A percentile compares a stretch with the other conserved stretches of the same genome.
Conservation (phyloP, 1,140 invertebrate genomes). For the Liolophura sinensis region DNA sequence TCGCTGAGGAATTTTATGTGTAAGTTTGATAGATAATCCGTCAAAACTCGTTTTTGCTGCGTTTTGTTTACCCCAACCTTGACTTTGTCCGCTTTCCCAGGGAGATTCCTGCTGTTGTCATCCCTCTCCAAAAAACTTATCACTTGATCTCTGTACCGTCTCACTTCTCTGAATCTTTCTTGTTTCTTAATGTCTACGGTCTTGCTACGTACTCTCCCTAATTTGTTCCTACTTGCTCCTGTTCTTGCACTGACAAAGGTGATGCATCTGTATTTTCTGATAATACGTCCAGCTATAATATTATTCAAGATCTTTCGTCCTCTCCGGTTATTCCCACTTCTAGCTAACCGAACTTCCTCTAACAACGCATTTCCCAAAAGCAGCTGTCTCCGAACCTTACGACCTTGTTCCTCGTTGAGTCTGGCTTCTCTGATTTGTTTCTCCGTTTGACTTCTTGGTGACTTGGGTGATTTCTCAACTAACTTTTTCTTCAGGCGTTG, state of each 20-base stretch:
- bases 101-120: constrained; percentile 16
- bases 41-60: constrained; percentile 9
- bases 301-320: constrained; percentile 12
- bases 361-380: no score
- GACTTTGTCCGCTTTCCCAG: constrained; percentile 14
- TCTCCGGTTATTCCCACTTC: no score
- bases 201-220: constrained; percentile 2
- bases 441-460: no score
- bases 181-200: background rate
- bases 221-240: constrained; percentile 3
- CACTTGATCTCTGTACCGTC: background rate
- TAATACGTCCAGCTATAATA: constrained; percentile 9
- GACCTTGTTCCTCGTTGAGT: no score
- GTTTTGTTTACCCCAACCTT: background rate
- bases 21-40: constrained; percentile 8
- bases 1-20: constrained; percentile 7
- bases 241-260: background rate
- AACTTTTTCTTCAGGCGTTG: no score
- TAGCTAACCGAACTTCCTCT: no score
- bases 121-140: constrained; percentile 13
- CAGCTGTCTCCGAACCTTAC: no score
- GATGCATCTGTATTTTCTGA: constrained; percentile 11
- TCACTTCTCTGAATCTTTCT: background rate
- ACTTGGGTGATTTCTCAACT: no score
- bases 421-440: no score